These are phyloP conservation scores for Lacanobia oleracea DNA, from an alignment of 2,888 invertebrate species.

Conservation along the genomic window DNA sequence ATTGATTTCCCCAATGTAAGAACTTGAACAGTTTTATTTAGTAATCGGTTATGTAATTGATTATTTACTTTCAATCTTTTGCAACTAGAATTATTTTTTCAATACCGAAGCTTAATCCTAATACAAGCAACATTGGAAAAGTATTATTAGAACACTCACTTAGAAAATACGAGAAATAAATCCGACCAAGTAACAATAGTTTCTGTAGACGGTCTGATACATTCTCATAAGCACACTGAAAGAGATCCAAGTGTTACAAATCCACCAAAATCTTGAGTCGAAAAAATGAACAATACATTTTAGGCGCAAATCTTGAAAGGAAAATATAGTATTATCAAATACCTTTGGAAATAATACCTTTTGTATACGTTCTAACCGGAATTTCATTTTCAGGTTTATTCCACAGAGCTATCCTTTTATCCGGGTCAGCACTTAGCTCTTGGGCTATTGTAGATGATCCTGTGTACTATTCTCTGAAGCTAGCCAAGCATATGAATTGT, in stretches of 20 bases:
- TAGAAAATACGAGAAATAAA: slow-evolving; percentile 47
- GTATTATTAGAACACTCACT: slow-evolving; percentile 31
- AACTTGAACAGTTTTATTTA: neutral
- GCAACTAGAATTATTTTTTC: neutral
- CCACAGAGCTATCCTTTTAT: slow-evolving; percentile 96
- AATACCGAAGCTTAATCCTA: slow-evolving; percentile 17
- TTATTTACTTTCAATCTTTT: neutral
- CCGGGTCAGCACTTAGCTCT: slow-evolving; percentile 96
- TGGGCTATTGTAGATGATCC: slow-evolving; percentile 98
- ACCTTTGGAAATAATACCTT: slow-evolving; percentile 42
- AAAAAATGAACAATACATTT: slow-evolving; percentile 57
- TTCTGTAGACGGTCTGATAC: slow-evolving; percentile 44
- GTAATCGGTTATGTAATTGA: neutral
- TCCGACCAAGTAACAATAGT: slow-evolving; percentile 58
- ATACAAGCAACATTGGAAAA: slow-evolving; percentile 24
- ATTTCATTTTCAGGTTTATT: slow-evolving; percentile 92
- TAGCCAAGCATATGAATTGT: slow-evolving; percentile 96
- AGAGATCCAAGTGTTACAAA: slow-evolving; percentile 55
- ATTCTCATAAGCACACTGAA: slow-evolving; percentile 57
- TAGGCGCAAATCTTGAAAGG: slow-evolving; percentile 38
- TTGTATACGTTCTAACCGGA: slow-evolving; percentile 39
- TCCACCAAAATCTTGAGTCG: slow-evolving; percentile 41
- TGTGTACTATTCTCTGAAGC: slow-evolving; percentile 94
- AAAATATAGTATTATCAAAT: slow-evolving; percentile 47
- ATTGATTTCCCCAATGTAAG: slow-evolving; percentile 10